phyloP scores from a whole-genome alignment of 2,888 invertebrate species.

The Rhopalosiphum nymphaeae region DNA sequence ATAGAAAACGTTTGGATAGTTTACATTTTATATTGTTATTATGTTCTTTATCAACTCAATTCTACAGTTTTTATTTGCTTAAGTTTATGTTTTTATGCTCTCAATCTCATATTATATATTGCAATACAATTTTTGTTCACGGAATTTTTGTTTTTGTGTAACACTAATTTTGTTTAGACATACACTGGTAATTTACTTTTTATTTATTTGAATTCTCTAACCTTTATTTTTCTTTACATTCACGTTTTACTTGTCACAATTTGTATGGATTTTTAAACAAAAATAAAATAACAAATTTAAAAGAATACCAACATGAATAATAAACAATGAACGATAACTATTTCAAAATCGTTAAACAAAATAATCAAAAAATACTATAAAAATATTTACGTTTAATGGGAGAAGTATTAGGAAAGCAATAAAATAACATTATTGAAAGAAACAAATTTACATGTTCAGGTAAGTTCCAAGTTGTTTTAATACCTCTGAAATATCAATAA shows the following conservation, averaged over 20 bases:
- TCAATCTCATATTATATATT: not conserved
- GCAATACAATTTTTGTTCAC: not conserved
- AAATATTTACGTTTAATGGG: not conserved
- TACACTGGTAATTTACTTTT: not conserved
- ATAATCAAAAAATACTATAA: not conserved
- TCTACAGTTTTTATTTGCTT: conserved; percentile 13
- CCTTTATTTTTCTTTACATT: not conserved
- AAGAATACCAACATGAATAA: not conserved
- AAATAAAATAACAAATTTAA: not conserved
- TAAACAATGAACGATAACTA: not conserved
- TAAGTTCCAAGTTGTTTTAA: not conserved
- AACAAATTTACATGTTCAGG: not conserved
- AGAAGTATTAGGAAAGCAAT: not conserved
- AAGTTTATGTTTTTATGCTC: not conserved
- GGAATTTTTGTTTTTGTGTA: not conserved
- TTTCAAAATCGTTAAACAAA: not conserved
- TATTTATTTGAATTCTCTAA: not conserved
- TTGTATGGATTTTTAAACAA: conserved; percentile 4
- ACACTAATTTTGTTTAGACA: not conserved
- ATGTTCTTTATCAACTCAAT: not conserved
- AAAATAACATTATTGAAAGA: not conserved
- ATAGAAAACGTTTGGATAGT: not conserved
- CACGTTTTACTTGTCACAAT: conserved; percentile 12
- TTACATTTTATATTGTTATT: conserved; percentile 4
- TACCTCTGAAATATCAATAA: not conserved